Evolutionary conservation across 2,888 invertebrate genomes (phyloP), one percentile per base, ranked within the genome.

Genomic region (Euphydryas editha): DNA sequence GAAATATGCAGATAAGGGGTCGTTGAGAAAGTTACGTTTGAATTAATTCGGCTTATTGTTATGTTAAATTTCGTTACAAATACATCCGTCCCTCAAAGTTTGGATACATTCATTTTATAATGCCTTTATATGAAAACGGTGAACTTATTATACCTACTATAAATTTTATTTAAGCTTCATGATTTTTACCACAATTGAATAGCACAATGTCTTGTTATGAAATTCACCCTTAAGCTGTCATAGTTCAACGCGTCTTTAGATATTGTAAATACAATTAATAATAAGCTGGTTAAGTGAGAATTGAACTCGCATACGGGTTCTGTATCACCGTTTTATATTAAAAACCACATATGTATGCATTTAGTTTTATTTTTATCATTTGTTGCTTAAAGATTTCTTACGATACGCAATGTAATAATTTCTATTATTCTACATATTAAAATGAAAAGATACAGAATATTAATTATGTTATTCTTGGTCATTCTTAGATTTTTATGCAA

Each of bases 11-110:
- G 83, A 85, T 84, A 83, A 81, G 78, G 75, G 72, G 69, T 72
- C 10, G 7, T 74, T 74, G 75, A 62, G 77, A 70, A 70, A 71
- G 75, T 78, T 73, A 74, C 66, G 75, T 70, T 67, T 72, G 81
- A 83, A 83, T 83, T 82, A 84, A 84, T 84, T 81, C 76, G 68
- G 78, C 80, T 81, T 77, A 87, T 88, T 87, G 82, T 86, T 78
- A 86, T 84, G 49, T 51, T 51, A 51, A 51, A 51, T 30, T 24
- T 24, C 36, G 68, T 60, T 58, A 56, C 30, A 56, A 67, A 64
- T 24, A 57, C 54, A 57, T 51, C 15, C 24, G 64, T 70, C 72
- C 71, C 73, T 71, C 61, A 58, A 71, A 67, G 58, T 70, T 44
- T 69, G 69, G 70, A 71, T 72, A 73, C 69, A 68, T 66, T 73